These are phyloP conservation scores for Chamaetylas fuelleborni DNA, from an alignment of 2,113 vertebrate species.

Conservation along the genomic window DNA sequence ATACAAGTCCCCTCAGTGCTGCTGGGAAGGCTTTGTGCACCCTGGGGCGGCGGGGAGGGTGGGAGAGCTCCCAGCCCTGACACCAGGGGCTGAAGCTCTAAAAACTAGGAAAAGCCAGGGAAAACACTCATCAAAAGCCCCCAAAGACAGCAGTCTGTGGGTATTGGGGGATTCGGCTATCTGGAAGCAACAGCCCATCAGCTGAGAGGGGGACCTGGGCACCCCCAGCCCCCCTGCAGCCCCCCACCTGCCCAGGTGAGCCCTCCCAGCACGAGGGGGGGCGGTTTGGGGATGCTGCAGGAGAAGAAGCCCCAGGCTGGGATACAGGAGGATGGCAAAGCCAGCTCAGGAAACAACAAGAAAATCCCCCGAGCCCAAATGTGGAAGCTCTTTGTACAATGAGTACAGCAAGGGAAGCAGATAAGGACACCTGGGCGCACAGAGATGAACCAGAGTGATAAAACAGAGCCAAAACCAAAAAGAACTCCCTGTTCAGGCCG, in stretches of 20 bases:
- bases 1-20: accelerated
- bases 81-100: not conserved
- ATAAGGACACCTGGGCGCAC: accelerated
- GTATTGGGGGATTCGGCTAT: not conserved
- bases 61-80: not conserved
- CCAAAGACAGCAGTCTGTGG: accelerated
- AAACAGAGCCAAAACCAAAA: not conserved
- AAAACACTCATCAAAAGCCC: accelerated
- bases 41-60: accelerated
- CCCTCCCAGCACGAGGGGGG: not conserved
- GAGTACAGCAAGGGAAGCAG: too few relatives aligned
- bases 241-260: not conserved
- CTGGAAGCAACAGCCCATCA: not conserved
- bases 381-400: not conserved
- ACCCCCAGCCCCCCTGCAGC: not conserved
- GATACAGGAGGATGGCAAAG: not conserved
- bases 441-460: not conserved
- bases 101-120: accelerated
- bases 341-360: accelerated
- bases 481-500: accelerated
- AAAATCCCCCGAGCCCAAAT: accelerated
- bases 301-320: accelerated
- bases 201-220: not conserved
- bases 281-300: not conserved
- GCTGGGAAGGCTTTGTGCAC: not conserved